Evolutionary conservation across 2,797 vertebrate species (phyloP).

Genomic region (Tapera naevia): DNA sequence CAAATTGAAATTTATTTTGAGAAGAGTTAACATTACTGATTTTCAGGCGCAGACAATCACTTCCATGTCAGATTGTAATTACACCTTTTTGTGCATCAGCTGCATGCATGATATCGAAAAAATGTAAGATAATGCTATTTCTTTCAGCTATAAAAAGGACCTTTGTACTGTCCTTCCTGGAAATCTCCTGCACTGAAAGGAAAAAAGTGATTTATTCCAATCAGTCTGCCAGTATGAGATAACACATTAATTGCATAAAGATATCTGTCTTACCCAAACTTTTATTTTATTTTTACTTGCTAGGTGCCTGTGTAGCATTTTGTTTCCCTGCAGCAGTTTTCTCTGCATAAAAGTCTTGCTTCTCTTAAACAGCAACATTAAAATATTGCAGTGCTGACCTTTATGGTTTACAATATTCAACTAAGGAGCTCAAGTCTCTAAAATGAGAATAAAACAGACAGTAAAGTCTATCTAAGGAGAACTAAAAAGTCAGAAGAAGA

Average conservation of each 20-base stretch:
- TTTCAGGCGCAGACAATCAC: slow-evolving; percentile 85
- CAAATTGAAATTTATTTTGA: slow-evolving; percentile 83
- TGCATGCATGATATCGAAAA: slow-evolving; percentile 54
- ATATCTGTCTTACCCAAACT: slow-evolving; percentile 49
- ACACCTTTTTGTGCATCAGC: slow-evolving; percentile 77
- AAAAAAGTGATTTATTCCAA: slow-evolving; percentile 54
- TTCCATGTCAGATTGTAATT: slow-evolving; percentile 84
- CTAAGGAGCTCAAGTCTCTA: background rate
- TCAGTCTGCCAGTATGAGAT: slow-evolving; percentile 30
- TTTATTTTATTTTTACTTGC: slow-evolving; percentile 41
- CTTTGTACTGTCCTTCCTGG: slow-evolving; percentile 71
- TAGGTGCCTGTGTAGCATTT: background rate
- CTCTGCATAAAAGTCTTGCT: slow-evolving; percentile 1
- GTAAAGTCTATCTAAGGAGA: slow-evolving; percentile 4
- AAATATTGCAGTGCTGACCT: slow-evolving; percentile 19
- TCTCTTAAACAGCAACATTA: slow-evolving; percentile 31
- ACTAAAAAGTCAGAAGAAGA: background rate
- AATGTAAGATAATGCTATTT: slow-evolving; percentile 68
- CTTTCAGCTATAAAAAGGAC: slow-evolving; percentile 71
- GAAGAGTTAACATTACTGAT: slow-evolving; percentile 81
- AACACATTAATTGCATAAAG: slow-evolving; percentile 36
- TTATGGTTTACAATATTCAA: slow-evolving; percentile 23
- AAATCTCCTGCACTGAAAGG: slow-evolving; percentile 35
- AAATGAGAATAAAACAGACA: background rate
- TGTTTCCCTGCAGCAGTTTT: slow-evolving; percentile 2